phyloP scores from a whole-genome alignment of 1,140 invertebrate genomes.

The Brachionus angularis region DNA sequence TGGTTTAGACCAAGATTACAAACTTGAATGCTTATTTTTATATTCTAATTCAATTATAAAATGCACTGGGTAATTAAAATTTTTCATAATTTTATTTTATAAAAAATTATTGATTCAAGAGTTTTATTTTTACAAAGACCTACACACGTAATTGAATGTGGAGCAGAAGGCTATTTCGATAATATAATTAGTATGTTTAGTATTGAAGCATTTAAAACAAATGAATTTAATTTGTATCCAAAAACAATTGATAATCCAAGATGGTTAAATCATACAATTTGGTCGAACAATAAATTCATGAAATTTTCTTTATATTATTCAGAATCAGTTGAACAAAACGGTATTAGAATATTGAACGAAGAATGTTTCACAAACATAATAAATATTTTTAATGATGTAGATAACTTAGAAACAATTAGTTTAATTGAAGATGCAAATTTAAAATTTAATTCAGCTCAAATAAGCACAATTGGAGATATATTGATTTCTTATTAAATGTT shows the following conservation, averaged over 20 bases:
- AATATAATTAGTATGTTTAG: too few relatives aligned
- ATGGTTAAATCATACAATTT: conserved; percentile 1
- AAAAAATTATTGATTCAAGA: too few relatives aligned
- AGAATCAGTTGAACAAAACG: not conserved
- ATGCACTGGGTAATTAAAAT: too few relatives aligned
- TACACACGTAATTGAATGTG: too few relatives aligned
- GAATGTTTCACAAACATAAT: not conserved
- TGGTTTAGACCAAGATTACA: too few relatives aligned
- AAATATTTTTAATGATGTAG: not conserved
- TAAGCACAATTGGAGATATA: not conserved
- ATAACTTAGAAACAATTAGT: not conserved
- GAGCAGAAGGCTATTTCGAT: too few relatives aligned
- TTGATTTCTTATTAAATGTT: not conserved
- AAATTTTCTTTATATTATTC: not conserved
- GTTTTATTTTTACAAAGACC: too few relatives aligned
- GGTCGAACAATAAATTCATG: conserved; percentile 2
- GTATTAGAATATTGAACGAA: not conserved
- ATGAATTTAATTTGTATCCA: not conserved
- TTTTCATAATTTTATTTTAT: too few relatives aligned
- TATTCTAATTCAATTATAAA: too few relatives aligned
- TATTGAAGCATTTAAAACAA: not conserved
- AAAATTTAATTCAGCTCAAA: not conserved
- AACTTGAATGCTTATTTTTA: too few relatives aligned
- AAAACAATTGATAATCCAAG: not conserved
- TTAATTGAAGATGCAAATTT: not conserved